Evolutionary conservation across 2,888 invertebrate genomes (phyloP), one percentile per base, ranked within the genome.

Genomic region (Clitarchus hookeri): DNA sequence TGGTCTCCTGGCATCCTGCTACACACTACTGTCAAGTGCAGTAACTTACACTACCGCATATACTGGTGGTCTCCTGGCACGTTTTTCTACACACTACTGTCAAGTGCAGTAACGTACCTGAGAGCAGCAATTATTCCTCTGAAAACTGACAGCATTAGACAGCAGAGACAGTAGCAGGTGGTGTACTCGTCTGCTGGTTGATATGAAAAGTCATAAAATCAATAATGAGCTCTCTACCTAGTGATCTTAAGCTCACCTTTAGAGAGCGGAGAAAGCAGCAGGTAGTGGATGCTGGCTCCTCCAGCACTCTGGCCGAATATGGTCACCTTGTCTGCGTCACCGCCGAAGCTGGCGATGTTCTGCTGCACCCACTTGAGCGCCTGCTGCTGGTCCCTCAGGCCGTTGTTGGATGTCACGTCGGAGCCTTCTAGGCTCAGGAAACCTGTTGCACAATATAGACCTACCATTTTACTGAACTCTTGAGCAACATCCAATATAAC

Each of bases 301-400:
- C 82, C 82, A 8, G 82, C 82, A 36, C 82, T 82, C 82, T 82
- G 82, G 36, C 82, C 82, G 44, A 27, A 36, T 26, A 82, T 26
- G 0, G 82, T 82, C 82, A 82, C 82, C 44, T 27, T 82, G 27
- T 12, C 82, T 4, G 82, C 36, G 82, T 82, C 82, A 13, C 82
- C 82, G 23, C 82, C 82, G 44, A 82, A 82, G 6, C n/a, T 19
- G 44, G 82, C 82, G 23, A 82, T 82, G 82, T 82, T 82, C 82
- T 82, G 82, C 44, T 82, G 13, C 36, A 82, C 44, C 82, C 82
- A 82, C 44, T 82, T 82, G 19, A 82, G 82, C 16, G 82, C 82
- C 8, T 27, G 36, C 36, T 44, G 44, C 82, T 82, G 82, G 44
- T 82, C 82, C 23, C 82, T 82, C 82, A 82, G 23, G 19, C 82